Conservation (phyloP, 2,888 invertebrate genomes). For the Lathronympha strigana region DNA sequence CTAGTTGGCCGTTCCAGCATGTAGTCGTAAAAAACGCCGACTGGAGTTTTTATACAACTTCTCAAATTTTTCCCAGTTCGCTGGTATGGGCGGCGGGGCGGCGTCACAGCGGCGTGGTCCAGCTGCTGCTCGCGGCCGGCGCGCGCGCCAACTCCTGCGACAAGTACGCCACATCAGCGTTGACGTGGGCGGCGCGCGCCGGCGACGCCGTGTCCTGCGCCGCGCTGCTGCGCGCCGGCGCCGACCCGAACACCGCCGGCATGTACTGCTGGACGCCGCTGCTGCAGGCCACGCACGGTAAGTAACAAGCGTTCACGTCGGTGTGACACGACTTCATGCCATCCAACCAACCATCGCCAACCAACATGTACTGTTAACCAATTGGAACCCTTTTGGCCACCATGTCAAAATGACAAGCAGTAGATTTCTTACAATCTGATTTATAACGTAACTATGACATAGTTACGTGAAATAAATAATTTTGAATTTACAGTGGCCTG, state of each 20-base stretch:
- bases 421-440: too few species aligned
- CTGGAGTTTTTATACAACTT: too few species aligned
- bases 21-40: too few species aligned
- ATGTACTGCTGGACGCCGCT: conserved; percentile 99
- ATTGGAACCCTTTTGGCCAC: too few species aligned
- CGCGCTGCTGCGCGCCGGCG: conserved; percentile 92
- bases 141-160: conserved; percentile 98
- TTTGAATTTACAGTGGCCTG: too few species aligned
- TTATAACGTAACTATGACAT: too few species aligned
- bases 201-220: conserved; percentile 94
- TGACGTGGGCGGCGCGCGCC: conserved; percentile 98
- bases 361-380: too few species aligned
- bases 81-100: conserved; percentile 98
- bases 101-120: conserved; percentile 93
- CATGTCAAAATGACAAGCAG: too few species aligned
- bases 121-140: conserved; percentile 91
- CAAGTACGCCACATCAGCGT: conserved; percentile 97
- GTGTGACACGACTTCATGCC: too few species aligned
- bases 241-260: conserved; percentile 95
- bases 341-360: too few species aligned
- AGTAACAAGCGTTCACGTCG: not conserved
- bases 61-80: conserved; percentile 82
- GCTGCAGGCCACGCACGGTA: conserved; percentile 89
- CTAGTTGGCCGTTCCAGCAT: too few species aligned
- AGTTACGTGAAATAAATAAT: too few species aligned